Evolutionary conservation across 1,140 invertebrate genomes (phyloP).

Genomic region (Drosophila gunungcola): DNA sequence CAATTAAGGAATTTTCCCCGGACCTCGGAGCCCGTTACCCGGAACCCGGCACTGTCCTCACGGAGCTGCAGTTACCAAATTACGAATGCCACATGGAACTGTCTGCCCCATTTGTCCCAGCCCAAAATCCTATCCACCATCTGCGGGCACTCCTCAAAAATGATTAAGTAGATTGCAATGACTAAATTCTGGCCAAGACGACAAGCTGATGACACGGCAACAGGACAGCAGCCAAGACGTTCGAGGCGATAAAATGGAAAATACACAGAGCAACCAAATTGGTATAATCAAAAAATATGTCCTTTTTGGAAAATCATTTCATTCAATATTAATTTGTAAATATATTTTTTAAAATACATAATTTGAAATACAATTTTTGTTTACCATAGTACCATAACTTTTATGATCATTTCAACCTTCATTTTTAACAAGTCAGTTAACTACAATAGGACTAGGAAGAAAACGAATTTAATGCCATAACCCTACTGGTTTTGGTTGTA

Average conservation of each 20-base stretch:
- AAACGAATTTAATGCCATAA: no score
- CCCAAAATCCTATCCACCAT: neutral
- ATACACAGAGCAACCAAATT: neutral
- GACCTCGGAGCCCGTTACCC: neutral
- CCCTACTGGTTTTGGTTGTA: no score
- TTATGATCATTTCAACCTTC: no score
- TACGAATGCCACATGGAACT: neutral
- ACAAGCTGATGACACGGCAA: constrained; percentile 58
- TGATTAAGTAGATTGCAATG: constrained; percentile 82
- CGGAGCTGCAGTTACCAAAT: no score
- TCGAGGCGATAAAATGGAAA: constrained; percentile 36
- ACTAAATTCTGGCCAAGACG: constrained; percentile 74
- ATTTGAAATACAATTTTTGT: no score
- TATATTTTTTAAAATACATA: no score
- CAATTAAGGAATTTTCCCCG: constrained; percentile 78
- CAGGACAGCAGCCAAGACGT: constrained; percentile 6
- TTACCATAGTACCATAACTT: no score
- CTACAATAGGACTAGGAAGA: no score
- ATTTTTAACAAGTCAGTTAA: no score
- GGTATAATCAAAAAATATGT: neutral
- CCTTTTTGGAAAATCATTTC: no score
- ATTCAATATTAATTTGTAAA: no score
- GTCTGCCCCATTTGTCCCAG: constrained; percentile 15
- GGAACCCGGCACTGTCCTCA: neutral
- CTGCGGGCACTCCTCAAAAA: constrained; percentile 42